Evolutionary conservation across 2,888 invertebrate species (phyloP), one percentile per base, ranked within the genome.

Genomic region (Metalampra italica): DNA sequence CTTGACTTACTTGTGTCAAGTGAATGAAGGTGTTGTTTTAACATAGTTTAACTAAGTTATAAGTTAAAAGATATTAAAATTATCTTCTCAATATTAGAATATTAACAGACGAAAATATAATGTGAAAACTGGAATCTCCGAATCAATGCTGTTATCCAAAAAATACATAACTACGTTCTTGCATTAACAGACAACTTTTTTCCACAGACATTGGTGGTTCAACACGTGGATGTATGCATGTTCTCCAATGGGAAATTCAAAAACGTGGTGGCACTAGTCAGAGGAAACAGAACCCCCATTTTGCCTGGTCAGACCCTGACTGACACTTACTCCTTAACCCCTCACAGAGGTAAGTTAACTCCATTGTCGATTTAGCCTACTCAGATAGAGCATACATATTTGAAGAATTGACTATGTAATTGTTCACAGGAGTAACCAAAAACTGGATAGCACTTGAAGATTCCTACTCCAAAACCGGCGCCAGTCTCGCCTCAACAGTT

Each of bases 171-270:
- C n/a, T n/a, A n/a, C n/a, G n/a, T n/a, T n/a, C n/a, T n/a, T n/a
- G 22, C 5, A 22, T 22, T 22, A 22, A 37, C n/a, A 12, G 11
- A 12, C 1, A 37, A 3, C 2, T 48, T 59, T 51, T 52, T 53
- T 45, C 15, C 50, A 4, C 82, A 97, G 96, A 93, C 95, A 5
- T 92, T 95, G 69, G 93, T 96, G 49, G 94, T 97, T 2, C 97
- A 97, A 73, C 95, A 96, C 78, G 97, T 97, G 22, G 96, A 97
- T 73, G 97, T 98, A 0, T 97, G 97, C 81, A 97, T 98, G 95
- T 96, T 97, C 83, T 97, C 97, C 59, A 96, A 97, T 68, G 97
- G 97, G 0, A 97, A 97, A 82, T 97, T 97, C 88, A 97, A 97
- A 84, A 97, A 97, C 77, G 93, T 96, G n/a, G 96, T 97, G 0